Evolutionary conservation across 2,113 vertebrate genomes (phyloP).

Genomic region (Lipophrys pholis): DNA sequence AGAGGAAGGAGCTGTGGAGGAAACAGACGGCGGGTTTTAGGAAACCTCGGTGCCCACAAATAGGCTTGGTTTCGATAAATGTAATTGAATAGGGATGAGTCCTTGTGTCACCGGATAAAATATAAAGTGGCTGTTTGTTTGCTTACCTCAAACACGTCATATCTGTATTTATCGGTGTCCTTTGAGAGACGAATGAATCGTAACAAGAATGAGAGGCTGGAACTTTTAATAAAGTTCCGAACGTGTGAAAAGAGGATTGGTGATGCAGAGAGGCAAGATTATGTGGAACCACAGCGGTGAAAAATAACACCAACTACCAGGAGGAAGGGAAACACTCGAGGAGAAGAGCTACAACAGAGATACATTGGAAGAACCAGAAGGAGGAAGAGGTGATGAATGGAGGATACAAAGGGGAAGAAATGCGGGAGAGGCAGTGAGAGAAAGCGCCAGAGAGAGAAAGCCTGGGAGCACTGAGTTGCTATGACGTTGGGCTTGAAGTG

Average conservation of each 20-base stretch:
- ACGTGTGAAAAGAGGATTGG: neutral
- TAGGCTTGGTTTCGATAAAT: slow-evolving; percentile 46
- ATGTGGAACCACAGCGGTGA: slow-evolving; percentile 6
- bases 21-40: slow-evolving; percentile 43
- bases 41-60: slow-evolving; percentile 49
- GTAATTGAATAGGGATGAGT: slow-evolving; percentile 38
- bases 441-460: slow-evolving; percentile 54
- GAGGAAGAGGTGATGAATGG: slow-evolving; percentile 23
- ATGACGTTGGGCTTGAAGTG: slow-evolving; percentile 69
- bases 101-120: slow-evolving; percentile 27
- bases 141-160: slow-evolving; percentile 31
- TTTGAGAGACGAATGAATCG: slow-evolving; percentile 23
- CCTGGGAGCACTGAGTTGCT: slow-evolving; percentile 66
- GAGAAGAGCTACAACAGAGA: neutral
- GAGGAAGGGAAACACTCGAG: slow-evolving; percentile 10
- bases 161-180: slow-evolving; percentile 20
- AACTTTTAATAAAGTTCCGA: slow-evolving; percentile 14
- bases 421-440: slow-evolving; percentile 53
- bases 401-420: slow-evolving; percentile 35
- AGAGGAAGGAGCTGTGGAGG: slow-evolving; percentile 13
- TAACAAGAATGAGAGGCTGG: slow-evolving; percentile 1
- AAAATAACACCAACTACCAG: slow-evolving; percentile 4
- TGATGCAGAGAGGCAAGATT: neutral
- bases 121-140: slow-evolving; percentile 11
- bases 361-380: neutral